Percentiles rank a stretch among this genome's conserved stretches.
These are phyloP conservation scores for Thomomys bottae DNA, from an alignment of 2,113 vertebrate genomes.

Conservation along the genomic window DNA sequence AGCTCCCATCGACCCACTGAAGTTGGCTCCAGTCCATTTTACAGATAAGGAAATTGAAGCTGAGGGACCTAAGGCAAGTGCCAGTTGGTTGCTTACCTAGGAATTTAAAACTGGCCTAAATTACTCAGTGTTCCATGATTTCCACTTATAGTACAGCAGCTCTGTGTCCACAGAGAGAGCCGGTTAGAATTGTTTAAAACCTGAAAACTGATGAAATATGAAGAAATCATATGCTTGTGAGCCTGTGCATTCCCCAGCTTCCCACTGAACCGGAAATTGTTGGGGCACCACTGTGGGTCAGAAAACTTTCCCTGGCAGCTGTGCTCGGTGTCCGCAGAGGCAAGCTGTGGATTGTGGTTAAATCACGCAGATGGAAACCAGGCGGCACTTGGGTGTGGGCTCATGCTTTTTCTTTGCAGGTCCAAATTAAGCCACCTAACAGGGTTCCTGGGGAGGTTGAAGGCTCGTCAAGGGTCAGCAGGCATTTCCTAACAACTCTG, in stretches of 20 bases:
- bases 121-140: background rate
- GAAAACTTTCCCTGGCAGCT: constrained; percentile 59
- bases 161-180: background rate
- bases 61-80: background rate
- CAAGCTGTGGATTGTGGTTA: background rate
- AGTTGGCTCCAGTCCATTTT: background rate
- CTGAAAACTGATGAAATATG: constrained; percentile 41
- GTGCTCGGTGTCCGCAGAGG: constrained; percentile 27
- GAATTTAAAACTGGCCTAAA: background rate
- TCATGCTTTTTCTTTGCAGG: background rate
- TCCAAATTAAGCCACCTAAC: constrained; percentile 39
- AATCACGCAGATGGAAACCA: constrained; percentile 18
- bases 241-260: background rate
- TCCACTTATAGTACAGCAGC: background rate
- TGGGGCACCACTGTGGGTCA: background rate
- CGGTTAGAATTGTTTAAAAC: constrained; percentile 63
- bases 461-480: constrained; percentile 41
- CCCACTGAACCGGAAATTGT: constrained; percentile 37
- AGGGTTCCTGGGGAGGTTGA: constrained; percentile 20
- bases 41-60: background rate
- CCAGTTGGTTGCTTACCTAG: background rate
- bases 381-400: background rate
- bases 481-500: constrained; percentile 18
- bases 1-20: background rate
- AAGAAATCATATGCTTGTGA: constrained; percentile 23